Evolutionary conservation across 2,888 invertebrate species (phyloP), one percentile per base, ranked within the genome.

Genomic region (Melinopterus prodromus): DNA sequence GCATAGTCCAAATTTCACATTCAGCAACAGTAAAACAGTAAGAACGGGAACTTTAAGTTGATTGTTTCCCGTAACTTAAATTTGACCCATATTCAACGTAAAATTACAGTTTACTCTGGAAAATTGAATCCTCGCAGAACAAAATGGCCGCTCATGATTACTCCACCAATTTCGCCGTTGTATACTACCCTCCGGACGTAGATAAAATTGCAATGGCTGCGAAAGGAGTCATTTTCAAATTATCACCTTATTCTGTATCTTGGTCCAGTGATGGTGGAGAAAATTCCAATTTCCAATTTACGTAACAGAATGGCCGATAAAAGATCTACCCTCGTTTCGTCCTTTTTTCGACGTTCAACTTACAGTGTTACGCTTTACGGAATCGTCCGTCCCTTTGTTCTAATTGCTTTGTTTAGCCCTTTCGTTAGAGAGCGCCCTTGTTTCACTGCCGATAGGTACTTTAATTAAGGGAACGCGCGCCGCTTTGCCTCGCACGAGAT

Each of bases 371-470:
- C 26, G 26, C 26, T 26, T 26, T 26, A 26, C 53, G 53, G 12
- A 53, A 53, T 53, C 53, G 12, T 53, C 53, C 53, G 53, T 6
- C 53, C 53, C 53, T 53, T 53, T 53, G 53, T 53, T 53, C 53
- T 53, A 53, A 53, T 53, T 53, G 53, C 53, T 53, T 53, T 53
- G 53, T 53, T 53, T 53, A 53, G 53, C 53, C 53, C 53, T 53
- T 53, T 53, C 12, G 26, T 26, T 26, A 26, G 26, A 26, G 26
- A 26, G 26, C 12, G 53, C 9, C 53, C 9, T 53, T 53, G 53
- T 53, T 53, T 53, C 53, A 53, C 9, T 53, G 53, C 53, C 53
- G 53, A 53, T 53, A 53, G 53, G 53, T 53, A 53, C 53, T 53
- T 53, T 53, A 53, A 53, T 53, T 53, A 53, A 53, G 53, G 53